Conservation (phyloP, 37 sponge, comb jelly and placozoan genomes). For the Aplysina aerophoba region DNA sequence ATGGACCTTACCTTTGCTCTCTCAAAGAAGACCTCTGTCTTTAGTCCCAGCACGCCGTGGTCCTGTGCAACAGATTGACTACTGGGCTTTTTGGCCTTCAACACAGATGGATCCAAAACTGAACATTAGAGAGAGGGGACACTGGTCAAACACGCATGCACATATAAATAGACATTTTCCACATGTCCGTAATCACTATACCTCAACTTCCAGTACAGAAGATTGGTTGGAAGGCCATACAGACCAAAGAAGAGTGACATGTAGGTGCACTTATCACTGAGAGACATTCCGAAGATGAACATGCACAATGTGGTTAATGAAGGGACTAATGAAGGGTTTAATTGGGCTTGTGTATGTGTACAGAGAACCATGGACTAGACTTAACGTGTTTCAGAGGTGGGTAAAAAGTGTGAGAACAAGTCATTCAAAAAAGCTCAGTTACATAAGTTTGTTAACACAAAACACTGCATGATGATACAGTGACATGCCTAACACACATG, state of each 20-base stretch:
- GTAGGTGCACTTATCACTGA: no score
- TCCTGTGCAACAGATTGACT: neutral
- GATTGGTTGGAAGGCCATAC: neutral
- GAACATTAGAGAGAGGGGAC: neutral
- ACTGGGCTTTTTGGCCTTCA: neutral
- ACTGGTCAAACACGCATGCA: neutral
- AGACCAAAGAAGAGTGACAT: neutral
- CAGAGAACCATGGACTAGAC: no score
- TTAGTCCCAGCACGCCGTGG: slow-evolving; percentile 45
- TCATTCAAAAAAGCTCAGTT: no score
- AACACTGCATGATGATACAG: no score
- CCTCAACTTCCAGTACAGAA: neutral
- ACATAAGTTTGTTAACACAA: no score
- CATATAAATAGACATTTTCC: neutral
- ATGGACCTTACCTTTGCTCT: slow-evolving; percentile 43
- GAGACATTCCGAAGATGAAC: no score
- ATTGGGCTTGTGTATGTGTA: no score
- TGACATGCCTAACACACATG: no score
- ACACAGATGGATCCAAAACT: slow-evolving; percentile 18
- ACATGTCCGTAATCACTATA: neutral
- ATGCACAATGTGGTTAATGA: no score
- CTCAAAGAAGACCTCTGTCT: slow-evolving; percentile 68
- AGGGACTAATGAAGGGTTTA: no score
- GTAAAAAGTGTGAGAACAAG: no score
- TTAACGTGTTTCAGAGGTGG: no score